Conservation (phyloP, 2,797 vertebrate genomes). For the Peromyscus nudipes region DNA sequence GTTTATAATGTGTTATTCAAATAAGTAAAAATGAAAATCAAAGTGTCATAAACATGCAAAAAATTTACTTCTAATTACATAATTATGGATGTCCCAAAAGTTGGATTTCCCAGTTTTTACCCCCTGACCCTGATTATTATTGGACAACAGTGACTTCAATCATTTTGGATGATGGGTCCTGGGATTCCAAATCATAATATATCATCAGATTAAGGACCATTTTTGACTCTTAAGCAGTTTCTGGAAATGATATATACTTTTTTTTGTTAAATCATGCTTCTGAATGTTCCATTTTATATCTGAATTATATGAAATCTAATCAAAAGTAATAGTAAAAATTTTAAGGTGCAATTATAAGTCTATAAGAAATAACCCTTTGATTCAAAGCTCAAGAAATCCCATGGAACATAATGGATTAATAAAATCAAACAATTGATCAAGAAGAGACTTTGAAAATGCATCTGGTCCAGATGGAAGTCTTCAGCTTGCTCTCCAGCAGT, state of each 20-base stretch:
- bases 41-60: neutral
- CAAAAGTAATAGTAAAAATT: neutral
- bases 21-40: neutral
- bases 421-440: neutral
- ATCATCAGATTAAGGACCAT: neutral
- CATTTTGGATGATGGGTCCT: neutral
- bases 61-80: neutral
- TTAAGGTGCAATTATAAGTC: neutral
- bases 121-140: neutral
- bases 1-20: neutral
- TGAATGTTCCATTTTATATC: neutral
- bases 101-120: neutral
- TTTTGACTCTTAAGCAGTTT: neutral
- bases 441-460: neutral
- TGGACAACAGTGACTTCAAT: neutral
- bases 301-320: neutral
- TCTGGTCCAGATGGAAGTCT: neutral
- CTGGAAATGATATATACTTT: neutral
- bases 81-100: neutral
- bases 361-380: conserved; percentile 6
- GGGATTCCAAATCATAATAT: neutral
- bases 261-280: neutral
- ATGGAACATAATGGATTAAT: neutral
- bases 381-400: neutral
- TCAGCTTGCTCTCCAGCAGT: neutral